Evolutionary conservation across 2,888 invertebrate species (phyloP), one percentile per base, ranked within the genome.

Genomic region (Drosophila prolongata): DNA sequence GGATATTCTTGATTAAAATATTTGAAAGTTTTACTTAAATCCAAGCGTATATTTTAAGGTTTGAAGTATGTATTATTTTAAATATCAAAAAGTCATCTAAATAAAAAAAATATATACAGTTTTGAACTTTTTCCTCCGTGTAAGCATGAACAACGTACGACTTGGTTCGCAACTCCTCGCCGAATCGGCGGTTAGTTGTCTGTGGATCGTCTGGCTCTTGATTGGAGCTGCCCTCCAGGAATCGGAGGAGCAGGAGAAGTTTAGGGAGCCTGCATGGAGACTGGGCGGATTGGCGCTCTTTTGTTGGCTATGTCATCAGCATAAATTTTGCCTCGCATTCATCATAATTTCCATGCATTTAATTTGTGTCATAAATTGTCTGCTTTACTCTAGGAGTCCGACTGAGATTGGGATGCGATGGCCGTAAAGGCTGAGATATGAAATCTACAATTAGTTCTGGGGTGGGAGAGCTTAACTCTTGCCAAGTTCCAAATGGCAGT

Each of bases 281-380:
- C 64, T 50, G 65, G 65, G 65, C 65, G 54, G 64, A 44, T 37
- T 71, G 71, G 49, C 49, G 56, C 59, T 64, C 43, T 61, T 69
- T 69, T 54, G 69, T 60, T 53, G 71, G 76, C 69, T 74, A 79
- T 87, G 85, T 89, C 89, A 89, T 87, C 87, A 87, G 78, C 87
- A 87, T 87, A 87, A 87, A 87, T 87, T 87, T 84, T 76, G 77
- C 71, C 79, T 78, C 76, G 71, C 82, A 87, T 87, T 87, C 87
- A 89, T 87, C 87, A 89, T 78, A 81, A 87, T 87, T 88, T 87
- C 69, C 78, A 79, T 85, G 78, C 78, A 83, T 87, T 85, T 86
- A 85, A 87, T 85, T 86, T 85, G 74, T 75, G 75, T 66, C 75
- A 86, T 80, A 88, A 87, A 87, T 88, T 85, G 86, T 70, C 73